Percentiles rank a stretch among this genome's conserved stretches.
Evolutionary conservation across 2,888 invertebrate species (phyloP).

Genomic region (Syritta pipiens): DNA sequence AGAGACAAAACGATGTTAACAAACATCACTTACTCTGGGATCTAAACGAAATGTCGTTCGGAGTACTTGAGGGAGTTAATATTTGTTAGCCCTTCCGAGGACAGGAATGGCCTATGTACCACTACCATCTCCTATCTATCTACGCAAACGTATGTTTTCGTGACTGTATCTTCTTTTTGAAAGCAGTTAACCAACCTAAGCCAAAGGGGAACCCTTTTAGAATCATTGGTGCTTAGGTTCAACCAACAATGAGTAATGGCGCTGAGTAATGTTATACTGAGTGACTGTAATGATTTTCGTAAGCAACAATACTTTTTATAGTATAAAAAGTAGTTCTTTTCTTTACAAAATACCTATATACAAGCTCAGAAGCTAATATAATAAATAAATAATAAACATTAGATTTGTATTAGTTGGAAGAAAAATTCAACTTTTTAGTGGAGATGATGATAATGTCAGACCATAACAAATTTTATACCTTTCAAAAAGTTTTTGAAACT

Average conservation of each 20-base stretch:
- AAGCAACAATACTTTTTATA: slow-evolving; percentile 17
- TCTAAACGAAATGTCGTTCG: slow-evolving; percentile 38
- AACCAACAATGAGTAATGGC: slow-evolving; percentile 34
- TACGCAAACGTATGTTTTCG: background rate
- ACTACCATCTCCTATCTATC: background rate
- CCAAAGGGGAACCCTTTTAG: slow-evolving; percentile 27
- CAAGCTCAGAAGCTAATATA: background rate
- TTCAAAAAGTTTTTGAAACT: no score
- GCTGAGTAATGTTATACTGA: slow-evolving; percentile 24
- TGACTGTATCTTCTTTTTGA: background rate
- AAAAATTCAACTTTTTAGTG: background rate
- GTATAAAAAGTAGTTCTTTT: background rate
- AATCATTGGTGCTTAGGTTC: slow-evolving; percentile 30
- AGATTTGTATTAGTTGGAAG: background rate
- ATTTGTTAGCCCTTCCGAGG: slow-evolving; percentile 27
- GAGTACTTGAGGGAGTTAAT: slow-evolving; percentile 55
- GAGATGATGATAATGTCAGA: background rate
- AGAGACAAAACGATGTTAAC: slow-evolving; percentile 48
- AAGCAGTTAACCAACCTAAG: background rate
- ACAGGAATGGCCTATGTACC: slow-evolving; percentile 13
- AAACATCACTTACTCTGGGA: slow-evolving; percentile 55
- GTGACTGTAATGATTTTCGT: slow-evolving; percentile 34
- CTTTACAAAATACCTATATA: background rate
- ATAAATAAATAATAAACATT: slow-evolving; percentile 11
- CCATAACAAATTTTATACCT: no score